phyloP scores from a whole-genome alignment of 2,113 vertebrate species.

The Pollachius pollachius region DNA sequence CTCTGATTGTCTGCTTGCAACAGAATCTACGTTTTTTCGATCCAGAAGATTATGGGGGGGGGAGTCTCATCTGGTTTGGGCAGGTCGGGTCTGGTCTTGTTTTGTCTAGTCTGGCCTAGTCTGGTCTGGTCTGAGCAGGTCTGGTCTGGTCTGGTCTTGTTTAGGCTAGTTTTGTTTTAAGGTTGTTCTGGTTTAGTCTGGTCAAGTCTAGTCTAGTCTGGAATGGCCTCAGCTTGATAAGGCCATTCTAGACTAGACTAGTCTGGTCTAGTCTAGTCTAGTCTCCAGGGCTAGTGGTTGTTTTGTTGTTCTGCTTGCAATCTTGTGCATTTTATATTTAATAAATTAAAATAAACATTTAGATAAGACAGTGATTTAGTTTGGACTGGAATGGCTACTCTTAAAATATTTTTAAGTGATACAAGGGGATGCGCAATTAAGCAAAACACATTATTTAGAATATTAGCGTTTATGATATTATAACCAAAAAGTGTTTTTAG shows the following conservation, averaged over 20 bases:
- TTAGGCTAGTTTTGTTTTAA: too few relatives aligned
- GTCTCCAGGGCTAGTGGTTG: too few relatives aligned
- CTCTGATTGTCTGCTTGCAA: conserved; percentile 57
- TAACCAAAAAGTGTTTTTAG: neutral
- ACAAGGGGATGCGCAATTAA: conserved; percentile 32
- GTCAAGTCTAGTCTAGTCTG: too few relatives aligned
- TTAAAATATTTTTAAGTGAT: conserved; percentile 8
- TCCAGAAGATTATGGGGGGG: neutral
- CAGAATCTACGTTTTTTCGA: conserved; percentile 54
- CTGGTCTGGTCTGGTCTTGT: too few relatives aligned
- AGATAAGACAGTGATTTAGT: too few relatives aligned
- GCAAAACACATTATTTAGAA: neutral
- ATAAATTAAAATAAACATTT: too few relatives aligned
- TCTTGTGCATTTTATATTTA: neutral
- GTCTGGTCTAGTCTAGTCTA: too few relatives aligned
- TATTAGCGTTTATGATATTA: neutral
- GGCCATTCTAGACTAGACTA: too few relatives aligned
- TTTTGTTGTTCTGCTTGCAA: neutral
- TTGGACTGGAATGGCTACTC: neutral
- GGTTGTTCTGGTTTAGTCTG: too few relatives aligned
- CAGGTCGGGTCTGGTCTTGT: neutral
- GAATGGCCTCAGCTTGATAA: too few relatives aligned
- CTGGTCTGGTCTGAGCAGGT: neutral
- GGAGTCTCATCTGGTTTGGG: too few relatives aligned
- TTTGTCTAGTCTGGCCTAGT: neutral